Percentiles rank a stretch among this genome's conserved stretches.
Evolutionary conservation across 2,888 invertebrate genomes (phyloP).

Genomic region (Pammene aurita): DNA sequence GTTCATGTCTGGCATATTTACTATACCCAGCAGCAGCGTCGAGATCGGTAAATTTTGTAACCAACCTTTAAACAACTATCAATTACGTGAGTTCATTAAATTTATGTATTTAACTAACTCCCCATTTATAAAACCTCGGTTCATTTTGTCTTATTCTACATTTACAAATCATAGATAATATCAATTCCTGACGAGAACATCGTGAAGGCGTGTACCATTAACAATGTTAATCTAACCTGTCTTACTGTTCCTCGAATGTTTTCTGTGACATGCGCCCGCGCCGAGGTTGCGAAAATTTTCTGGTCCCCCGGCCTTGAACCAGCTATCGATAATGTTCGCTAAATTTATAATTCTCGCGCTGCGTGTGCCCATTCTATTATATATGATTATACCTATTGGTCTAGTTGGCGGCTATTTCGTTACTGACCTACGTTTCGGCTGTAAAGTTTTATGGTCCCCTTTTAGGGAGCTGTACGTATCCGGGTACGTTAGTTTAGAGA

Average conservation of each 20-base stretch:
- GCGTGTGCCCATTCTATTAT: constrained; percentile 15
- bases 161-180: too few species aligned
- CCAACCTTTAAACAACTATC: too few species aligned
- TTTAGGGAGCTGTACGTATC: not conserved
- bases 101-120: too few species aligned
- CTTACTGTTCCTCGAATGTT: not conserved
- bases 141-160: too few species aligned
- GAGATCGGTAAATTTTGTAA: too few species aligned
- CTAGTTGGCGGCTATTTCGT: constrained; percentile 5
- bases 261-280: constrained; percentile 2
- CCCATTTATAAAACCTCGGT: too few species aligned
- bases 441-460: not conserved
- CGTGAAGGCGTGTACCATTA: too few species aligned
- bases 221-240: not conserved
- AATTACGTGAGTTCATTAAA: too few species aligned
- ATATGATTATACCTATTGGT: not conserved
- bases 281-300: constrained; percentile 12
- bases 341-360: constrained; percentile 6
- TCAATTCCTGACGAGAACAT: too few species aligned
- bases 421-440: constrained; percentile 10
- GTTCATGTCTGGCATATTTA: too few species aligned
- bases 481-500: not conserved
- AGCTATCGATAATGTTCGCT: constrained; percentile 14
- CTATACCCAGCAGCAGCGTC: too few species aligned
- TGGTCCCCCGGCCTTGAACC: constrained; percentile 23